Evolutionary conservation across 30 jellyfish, hydroid and myxozoan genomes (phyloP).

Genomic region (Hydractinia echinata): DNA sequence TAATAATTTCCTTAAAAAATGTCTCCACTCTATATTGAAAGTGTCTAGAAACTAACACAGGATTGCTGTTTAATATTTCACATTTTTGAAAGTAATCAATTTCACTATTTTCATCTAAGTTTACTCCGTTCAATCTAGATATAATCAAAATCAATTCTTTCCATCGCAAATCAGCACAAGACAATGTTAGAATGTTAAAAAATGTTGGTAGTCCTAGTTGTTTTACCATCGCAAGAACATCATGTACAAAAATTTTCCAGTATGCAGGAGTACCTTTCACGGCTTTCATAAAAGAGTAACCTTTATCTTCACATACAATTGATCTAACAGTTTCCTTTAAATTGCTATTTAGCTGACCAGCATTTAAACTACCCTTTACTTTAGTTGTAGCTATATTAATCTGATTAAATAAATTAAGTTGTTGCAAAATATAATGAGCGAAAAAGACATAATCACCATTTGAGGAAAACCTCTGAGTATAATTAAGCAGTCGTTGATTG

Average conservation of each 20-base stretch:
- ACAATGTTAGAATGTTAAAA: not conserved
- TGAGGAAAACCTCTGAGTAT: not conserved
- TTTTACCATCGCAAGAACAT: conserved; percentile 14
- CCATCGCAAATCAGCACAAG: conserved; percentile 13
- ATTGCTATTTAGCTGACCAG: not conserved
- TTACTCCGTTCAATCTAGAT: not conserved
- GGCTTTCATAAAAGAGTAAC: not conserved
- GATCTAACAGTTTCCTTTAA: conserved; percentile 8
- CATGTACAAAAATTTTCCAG: not conserved
- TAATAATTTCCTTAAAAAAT: not conserved
- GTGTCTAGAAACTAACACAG: not conserved
- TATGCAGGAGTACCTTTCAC: not conserved
- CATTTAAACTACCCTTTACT: not conserved
- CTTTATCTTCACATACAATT: not conserved
- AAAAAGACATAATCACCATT: not conserved
- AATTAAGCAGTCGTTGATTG: conserved; percentile 15
- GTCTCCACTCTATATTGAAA: not conserved
- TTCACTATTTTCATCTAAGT: not conserved
- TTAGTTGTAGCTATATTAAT: not conserved
- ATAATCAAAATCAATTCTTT: conserved; percentile 3
- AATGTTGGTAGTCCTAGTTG: conserved; percentile 8
- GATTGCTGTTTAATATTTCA: conserved; percentile 3
- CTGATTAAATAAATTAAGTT: not conserved
- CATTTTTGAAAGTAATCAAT: not conserved
- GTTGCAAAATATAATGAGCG: not conserved